Base-by-base conservation (phyloP, 2,888 invertebrate species). In the Anoplius nigerrimus region DNA sequence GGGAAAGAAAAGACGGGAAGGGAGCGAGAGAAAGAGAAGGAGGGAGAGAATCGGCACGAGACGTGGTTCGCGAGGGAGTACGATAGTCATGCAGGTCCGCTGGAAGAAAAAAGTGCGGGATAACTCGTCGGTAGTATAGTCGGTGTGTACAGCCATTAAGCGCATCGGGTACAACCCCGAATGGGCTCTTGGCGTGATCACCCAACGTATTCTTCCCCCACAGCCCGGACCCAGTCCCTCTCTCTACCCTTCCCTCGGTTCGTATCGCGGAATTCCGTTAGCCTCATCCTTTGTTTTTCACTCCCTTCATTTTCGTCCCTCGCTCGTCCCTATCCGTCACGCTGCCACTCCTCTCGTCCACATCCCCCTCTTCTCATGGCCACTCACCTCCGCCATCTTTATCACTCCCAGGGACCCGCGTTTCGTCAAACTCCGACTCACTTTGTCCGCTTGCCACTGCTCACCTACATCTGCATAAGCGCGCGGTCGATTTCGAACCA, bases 131-230 rank as follows among this genome's bases (percentile, higher is more conserved):
- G 72, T 67, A 56, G 64, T 61, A 66, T 53, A 75, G 72, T 62
- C 69, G 67, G 74, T 79, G 76, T 77, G 73, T 75, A 78, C 76
- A 69, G 73, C 72, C 78, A 79, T 81, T 80, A 78, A 78, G 74
- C 74, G 76, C 74, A 80, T 79, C 75, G 72, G 71, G 71, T 76
- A 75, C 79, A 77, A 74, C 63, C 74, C 72, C 78, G 73, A 76
- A 77, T 76, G 76, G 69, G 74, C 76, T 73, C 74, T 76, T 74
- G 73, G 71, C 69, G 75, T 76, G 67, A 79, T 79, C 75, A 73
- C 68, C 70, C 71, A 66, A 63, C 77, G 64, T 69, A 71, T 74
- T 74, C 75, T 65, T 74, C 74, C 74, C 70, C 58, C 71, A 56
- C 42, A 61, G 52, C 55, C 45, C 52, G 42, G 48, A 27, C 48